Percentiles rank a stretch among this genome's conserved stretches.
These are phyloP conservation scores for Drosophila ambigua DNA, from an alignment of 1,140 invertebrate genomes.

Conservation along the genomic window DNA sequence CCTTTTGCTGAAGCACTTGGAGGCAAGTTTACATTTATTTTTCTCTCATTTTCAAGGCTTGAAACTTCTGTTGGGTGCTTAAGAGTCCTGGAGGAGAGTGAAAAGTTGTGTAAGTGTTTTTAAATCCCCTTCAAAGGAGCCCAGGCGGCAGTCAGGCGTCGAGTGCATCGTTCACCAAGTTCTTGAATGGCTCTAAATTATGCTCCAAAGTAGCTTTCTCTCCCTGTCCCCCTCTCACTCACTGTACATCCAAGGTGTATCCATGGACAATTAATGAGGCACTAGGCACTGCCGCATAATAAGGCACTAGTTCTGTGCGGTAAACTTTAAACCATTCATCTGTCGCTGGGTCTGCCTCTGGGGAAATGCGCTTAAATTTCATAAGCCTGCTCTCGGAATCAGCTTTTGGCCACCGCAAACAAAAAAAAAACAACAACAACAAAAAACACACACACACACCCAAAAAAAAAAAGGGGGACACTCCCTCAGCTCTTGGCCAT, in stretches of 20 bases:
- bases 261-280: conserved; percentile 38
- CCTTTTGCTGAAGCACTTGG: conserved; percentile 27
- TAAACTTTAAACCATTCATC: conserved; percentile 21
- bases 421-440: conserved; percentile 13
- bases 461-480: conserved; percentile 16
- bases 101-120: conserved; percentile 64
- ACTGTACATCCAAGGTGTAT: conserved; percentile 7
- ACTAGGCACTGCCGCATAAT: too few species aligned
- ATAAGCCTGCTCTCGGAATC: conserved; percentile 65
- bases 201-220: conserved; percentile 31
- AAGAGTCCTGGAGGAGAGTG: conserved; percentile 35
- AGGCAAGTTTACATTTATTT: conserved; percentile 5
- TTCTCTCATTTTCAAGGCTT: conserved; percentile 32
- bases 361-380: conserved; percentile 56
- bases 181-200: conserved; percentile 43
- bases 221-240: background rate
- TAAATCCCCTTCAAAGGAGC: conserved; percentile 46
- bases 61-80: conserved; percentile 50
- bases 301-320: too few species aligned
- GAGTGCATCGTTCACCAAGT: conserved; percentile 39
- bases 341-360: conserved; percentile 7
- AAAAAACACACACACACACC: conserved; percentile 20
- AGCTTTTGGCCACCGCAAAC: conserved; percentile 41
- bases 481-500: conserved; percentile 44
- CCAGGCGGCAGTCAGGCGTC: conserved; percentile 31